Evolutionary conservation across 2,113 vertebrate species (phyloP).

Genomic region (Phodopus roborovskii): DNA sequence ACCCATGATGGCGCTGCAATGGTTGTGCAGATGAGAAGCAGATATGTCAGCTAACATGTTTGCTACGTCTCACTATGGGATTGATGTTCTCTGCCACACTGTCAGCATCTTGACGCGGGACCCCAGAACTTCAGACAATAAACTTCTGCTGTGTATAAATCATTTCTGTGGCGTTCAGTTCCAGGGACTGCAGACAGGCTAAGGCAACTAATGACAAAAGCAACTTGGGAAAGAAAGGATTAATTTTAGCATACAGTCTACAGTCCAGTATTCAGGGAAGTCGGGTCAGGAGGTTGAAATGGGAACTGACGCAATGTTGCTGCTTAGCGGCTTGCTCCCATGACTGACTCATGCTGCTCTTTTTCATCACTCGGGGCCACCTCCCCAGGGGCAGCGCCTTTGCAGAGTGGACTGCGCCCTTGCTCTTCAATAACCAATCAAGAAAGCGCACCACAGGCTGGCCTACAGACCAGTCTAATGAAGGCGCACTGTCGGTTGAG

Average conservation of each 20-base stretch:
- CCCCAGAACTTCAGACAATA: not conserved
- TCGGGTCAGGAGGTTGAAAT: not conserved
- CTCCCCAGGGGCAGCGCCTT: not conserved
- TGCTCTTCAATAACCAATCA: not conserved
- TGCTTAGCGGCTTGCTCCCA: not conserved
- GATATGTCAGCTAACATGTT: too few relatives aligned
- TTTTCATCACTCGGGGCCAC: not conserved
- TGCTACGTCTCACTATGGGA: not conserved
- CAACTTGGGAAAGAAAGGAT: not conserved
- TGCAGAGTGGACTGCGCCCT: not conserved
- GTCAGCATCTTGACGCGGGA: not conserved
- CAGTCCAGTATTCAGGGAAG: not conserved
- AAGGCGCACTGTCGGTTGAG: not conserved
- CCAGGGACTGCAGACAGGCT: not conserved
- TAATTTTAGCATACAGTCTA: not conserved
- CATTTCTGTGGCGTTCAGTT: not conserved
- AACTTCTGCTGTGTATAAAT: not conserved
- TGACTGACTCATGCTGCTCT: not conserved
- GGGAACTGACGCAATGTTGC: not conserved
- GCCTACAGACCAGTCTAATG: not conserved
- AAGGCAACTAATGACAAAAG: not conserved
- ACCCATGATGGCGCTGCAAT: too few relatives aligned
- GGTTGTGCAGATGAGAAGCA: not conserved
- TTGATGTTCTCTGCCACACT: not conserved
- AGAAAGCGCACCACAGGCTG: not conserved